Percentiles rank a stretch among this genome's conserved stretches.
phyloP scores from a whole-genome alignment of 2,888 invertebrate genomes.

The Andrena haemorrhoa region DNA sequence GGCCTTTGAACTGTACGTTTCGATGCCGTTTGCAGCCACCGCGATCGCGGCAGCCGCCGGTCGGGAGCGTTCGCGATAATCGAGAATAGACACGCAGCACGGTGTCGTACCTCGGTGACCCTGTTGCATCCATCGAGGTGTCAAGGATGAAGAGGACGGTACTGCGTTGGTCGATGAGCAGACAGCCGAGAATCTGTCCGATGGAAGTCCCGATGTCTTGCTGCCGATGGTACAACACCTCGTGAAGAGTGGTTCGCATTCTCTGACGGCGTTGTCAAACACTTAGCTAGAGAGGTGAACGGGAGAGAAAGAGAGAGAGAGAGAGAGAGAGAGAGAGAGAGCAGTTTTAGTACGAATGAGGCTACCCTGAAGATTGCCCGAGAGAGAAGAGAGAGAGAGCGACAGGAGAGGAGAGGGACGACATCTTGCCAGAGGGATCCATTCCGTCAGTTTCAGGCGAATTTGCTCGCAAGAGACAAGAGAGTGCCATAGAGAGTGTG shows the following conservation, averaged over 20 bases:
- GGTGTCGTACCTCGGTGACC: slow-evolving; percentile 51
- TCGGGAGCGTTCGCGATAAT: slow-evolving; percentile 67
- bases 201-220: slow-evolving; percentile 73
- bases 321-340: neutral
- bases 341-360: slow-evolving; percentile 14
- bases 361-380: slow-evolving; percentile 18
- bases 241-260: slow-evolving; percentile 66
- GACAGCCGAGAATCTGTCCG: slow-evolving; percentile 73
- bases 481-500: slow-evolving; percentile 45
- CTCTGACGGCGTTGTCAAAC: slow-evolving; percentile 15
- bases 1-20: slow-evolving; percentile 44
- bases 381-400: slow-evolving; percentile 11
- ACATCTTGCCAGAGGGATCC: slow-evolving; percentile 1
- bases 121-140: slow-evolving; percentile 53
- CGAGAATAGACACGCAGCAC: slow-evolving; percentile 31
- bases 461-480: slow-evolving; percentile 28
- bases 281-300: slow-evolving; percentile 4
- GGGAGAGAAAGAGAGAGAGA: slow-evolving; percentile 18
- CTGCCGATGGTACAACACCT: slow-evolving; percentile 78
- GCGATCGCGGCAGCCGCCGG: slow-evolving; percentile 62
- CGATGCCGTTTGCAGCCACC: slow-evolving; percentile 50
- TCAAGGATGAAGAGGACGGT: slow-evolving; percentile 75
- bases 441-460: slow-evolving; percentile 1
- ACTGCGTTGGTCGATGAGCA: slow-evolving; percentile 74
- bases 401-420: neutral